Evolutionary conservation across 2,113 vertebrate genomes (phyloP), one percentile per base, ranked within the genome.

Genomic region (Salvelinus fontinalis): DNA sequence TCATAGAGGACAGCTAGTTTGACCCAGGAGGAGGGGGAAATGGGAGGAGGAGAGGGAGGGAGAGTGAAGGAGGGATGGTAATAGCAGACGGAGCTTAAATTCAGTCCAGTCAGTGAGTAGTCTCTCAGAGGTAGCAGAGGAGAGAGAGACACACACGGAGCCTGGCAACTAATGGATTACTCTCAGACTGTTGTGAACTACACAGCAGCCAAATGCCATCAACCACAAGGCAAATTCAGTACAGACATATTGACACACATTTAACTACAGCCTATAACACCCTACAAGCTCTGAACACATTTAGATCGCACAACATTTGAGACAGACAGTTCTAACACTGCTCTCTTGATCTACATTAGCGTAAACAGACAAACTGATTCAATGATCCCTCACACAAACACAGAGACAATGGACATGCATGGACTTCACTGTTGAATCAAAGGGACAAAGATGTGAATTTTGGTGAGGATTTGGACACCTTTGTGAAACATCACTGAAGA

Each of bases 21-120:
- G 85, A 87, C 88, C 88, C 80, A 84, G 83, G 83, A 88, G 86
- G 87, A 91, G 89, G 89, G 85, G 84, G 83, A 74, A 84, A 77
- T 64, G 73, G 24, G 14, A 18, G 48, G 71, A 18, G 13, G 26
- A 11, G 54, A 34, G n/a, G 65, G 57, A 39, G 62, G 72, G 70
- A 44, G 39, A 11, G 39, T 44, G 39, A 44, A 44, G 39, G 39
- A 39, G 39, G 39, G 74, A 67, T 76, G 81, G 86, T 71, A 71
- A 51, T 75, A 79, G 84, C 80, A 70, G 60, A 66, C 78, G 5
- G 74, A 88, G 87, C 85, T 90, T 83, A 87, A 84, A 89, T 89
- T 88, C 86, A 90, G 83, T 91, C 86, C 77, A 87, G 87, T 82
- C 79, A 26, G 39, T 81, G 78, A 75, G 31, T 78, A 85, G 84